A percentile compares a stretch with the other conserved stretches of the same genome.
Evolutionary conservation across 2,888 invertebrate species (phyloP).

Genomic region (Meganola albula): DNA sequence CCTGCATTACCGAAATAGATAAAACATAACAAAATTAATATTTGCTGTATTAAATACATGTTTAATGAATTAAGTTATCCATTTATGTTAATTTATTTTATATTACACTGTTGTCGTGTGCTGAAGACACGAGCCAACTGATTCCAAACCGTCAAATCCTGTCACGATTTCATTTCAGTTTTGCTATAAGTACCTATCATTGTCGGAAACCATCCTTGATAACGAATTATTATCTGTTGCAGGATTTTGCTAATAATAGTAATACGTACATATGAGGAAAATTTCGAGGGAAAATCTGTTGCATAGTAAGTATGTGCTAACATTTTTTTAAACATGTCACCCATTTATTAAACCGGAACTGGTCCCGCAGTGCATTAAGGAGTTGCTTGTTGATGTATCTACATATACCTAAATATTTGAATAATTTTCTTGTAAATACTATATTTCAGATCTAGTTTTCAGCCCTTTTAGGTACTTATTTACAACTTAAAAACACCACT

Average conservation of each 20-base stretch:
- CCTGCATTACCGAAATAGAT: slow-evolving; percentile 46
- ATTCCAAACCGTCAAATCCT: slow-evolving; percentile 36
- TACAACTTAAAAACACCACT: too few species aligned
- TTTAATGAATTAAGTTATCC: slow-evolving; percentile 29
- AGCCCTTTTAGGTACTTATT: too few species aligned
- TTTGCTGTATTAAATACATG: slow-evolving; percentile 43
- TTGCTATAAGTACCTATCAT: slow-evolving; percentile 32
- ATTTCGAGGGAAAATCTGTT: slow-evolving; percentile 14
- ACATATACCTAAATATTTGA: too few species aligned
- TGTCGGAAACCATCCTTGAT: slow-evolving; percentile 45
- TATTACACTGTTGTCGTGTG: slow-evolving; percentile 36
- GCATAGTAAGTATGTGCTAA: too few species aligned
- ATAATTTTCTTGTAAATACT: too few species aligned
- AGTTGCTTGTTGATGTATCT: too few species aligned
- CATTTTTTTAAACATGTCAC: too few species aligned
- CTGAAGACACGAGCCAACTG: slow-evolving; percentile 49
- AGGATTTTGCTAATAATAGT: slow-evolving; percentile 29
- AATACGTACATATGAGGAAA: slow-evolving; percentile 17
- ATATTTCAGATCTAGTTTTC: too few species aligned
- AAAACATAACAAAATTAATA: slow-evolving; percentile 43
- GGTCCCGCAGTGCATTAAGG: too few species aligned
- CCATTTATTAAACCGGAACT: too few species aligned
- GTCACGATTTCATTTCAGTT: slow-evolving; percentile 40
- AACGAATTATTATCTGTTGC: slow-evolving; percentile 33
- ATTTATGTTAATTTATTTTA: slow-evolving; percentile 31